A percentile compares a stretch with the other conserved stretches of the same genome.
Evolutionary conservation across 92 coral and sea anemone species (phyloP).

Genomic region (Parazoanthus darwini): DNA sequence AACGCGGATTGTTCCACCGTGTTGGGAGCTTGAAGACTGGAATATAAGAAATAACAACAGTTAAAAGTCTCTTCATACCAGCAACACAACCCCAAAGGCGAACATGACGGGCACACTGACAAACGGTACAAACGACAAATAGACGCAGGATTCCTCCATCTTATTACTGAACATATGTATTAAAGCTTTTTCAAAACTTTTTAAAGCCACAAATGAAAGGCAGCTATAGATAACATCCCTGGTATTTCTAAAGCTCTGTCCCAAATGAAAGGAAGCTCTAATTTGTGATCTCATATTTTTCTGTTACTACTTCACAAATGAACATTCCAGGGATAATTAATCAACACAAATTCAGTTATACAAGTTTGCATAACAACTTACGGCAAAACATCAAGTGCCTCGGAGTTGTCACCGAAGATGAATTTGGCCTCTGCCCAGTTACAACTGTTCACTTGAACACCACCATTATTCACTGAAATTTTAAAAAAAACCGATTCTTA

Average conservation of each 20-base stretch:
- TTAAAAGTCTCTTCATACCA: not conserved
- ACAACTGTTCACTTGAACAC: not conserved
- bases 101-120: not conserved
- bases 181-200: too few species aligned
- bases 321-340: not conserved
- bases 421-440: not conserved
- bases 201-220: too few species aligned
- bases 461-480: not conserved
- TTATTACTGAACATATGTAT: too few species aligned
- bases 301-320: too few species aligned
- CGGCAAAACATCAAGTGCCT: not conserved
- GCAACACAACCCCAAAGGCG: too few species aligned
- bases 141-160: too few species aligned
- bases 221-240: too few species aligned
- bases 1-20: conserved; percentile 97
- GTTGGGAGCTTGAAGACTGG: conserved; percentile 53
- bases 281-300: not conserved
- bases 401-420: not conserved
- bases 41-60: not conserved
- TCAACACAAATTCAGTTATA: not conserved
- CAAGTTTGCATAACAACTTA: not conserved
- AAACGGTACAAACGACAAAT: too few species aligned
- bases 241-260: too few species aligned
- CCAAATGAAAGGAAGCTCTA: not conserved
- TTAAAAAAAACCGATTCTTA: too few species aligned